These are phyloP conservation scores for Amblyopsis hoosieri DNA, from an alignment of 2,797 vertebrate species.

Conservation along the genomic window DNA sequence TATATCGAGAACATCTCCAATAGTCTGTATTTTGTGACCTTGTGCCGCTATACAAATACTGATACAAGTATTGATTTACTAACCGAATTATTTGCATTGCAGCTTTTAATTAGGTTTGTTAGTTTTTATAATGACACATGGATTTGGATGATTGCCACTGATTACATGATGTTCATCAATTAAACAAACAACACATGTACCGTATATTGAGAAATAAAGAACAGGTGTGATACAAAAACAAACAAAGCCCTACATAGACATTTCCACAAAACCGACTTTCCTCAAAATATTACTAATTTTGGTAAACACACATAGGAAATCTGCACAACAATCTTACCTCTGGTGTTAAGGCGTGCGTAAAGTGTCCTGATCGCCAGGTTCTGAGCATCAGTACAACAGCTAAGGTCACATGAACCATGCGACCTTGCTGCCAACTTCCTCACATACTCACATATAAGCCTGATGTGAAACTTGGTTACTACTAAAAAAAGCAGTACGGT, in stretches of 20 bases:
- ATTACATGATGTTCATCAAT: too few relatives aligned
- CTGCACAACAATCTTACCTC: constrained; percentile 55
- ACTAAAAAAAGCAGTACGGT: constrained; percentile 43
- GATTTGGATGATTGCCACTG: too few relatives aligned
- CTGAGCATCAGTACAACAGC: constrained; percentile 45
- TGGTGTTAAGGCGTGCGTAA: constrained; percentile 19
- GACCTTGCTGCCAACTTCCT: constrained; percentile 59
- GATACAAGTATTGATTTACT: too few relatives aligned
- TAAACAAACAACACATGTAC: too few relatives aligned
- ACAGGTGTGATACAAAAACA: too few relatives aligned
- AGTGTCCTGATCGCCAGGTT: constrained; percentile 18
- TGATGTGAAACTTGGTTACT: constrained; percentile 64
- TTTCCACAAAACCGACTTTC: background rate
- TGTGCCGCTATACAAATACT: too few relatives aligned
- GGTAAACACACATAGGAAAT: background rate
- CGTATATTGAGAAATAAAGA: too few relatives aligned
- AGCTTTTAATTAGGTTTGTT: background rate
- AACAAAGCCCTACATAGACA: too few relatives aligned
- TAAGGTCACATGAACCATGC: constrained; percentile 34
- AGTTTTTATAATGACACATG: background rate
- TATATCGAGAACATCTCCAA: too few relatives aligned
- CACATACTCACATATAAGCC: constrained; percentile 42
- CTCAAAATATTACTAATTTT: background rate
- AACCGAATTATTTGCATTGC: too few relatives aligned
- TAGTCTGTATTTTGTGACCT: too few relatives aligned